Conservation (phyloP, 2,888 invertebrate species). For the Oxycera nigricornis region DNA sequence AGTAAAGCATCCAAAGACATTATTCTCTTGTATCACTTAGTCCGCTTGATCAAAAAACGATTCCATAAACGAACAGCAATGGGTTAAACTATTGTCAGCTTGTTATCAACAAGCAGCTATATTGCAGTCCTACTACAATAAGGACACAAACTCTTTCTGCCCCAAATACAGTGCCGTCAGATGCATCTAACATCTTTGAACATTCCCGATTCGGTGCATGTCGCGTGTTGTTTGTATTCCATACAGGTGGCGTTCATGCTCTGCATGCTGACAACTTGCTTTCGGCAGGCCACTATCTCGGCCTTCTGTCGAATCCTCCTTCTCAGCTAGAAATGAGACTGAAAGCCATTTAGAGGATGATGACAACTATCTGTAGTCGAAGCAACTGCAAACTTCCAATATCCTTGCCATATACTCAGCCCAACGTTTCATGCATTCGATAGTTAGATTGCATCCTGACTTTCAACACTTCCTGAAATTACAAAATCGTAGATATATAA, state of each 20-base stretch:
- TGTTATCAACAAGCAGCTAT: background rate
- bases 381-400: background rate
- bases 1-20: too few relatives aligned
- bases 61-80: too few relatives aligned
- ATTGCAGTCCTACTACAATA: conserved; percentile 1
- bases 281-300: background rate
- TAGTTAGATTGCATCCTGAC: conserved; percentile 1
- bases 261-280: background rate
- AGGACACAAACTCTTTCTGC: background rate
- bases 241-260: conserved; percentile 20
- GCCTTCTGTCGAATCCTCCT: background rate
- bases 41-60: too few relatives aligned
- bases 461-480: background rate
- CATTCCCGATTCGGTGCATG: conserved; percentile 17
- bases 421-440: background rate
- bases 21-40: too few relatives aligned
- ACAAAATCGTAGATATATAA: conserved; percentile 6
- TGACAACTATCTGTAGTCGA: background rate
- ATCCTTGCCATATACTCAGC: background rate
- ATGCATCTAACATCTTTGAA: background rate
- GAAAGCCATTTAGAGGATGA: background rate
- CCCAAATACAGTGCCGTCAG: background rate
- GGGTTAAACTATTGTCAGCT: background rate
- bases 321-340: background rate
- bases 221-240: conserved; percentile 14